Base-by-base conservation (phyloP, 2,797 vertebrate genomes). In the Neoniphon sammara region DNA sequence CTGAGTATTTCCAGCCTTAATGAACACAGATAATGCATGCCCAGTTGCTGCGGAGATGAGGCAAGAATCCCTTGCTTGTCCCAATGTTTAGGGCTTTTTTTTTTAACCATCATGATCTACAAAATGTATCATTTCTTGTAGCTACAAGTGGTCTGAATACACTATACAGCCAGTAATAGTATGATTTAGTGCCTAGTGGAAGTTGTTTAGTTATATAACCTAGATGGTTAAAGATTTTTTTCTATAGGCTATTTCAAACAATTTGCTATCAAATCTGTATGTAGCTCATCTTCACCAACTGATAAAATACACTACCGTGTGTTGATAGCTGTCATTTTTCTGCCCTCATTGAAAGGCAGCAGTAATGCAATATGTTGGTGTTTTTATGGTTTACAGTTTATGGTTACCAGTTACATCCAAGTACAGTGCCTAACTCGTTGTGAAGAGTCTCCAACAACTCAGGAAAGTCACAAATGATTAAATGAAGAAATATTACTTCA, bases 1-100 rank as follows among this genome's bases (percentile, higher is more conserved):
- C 75, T 83, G 70, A 82, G 75, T 67, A 76, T 75, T 62, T 75
- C 73, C 72, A 85, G 77, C 77, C 77, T 59, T 63, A 75, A 85
- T 70, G 70, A 67, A 78, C 80, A 69, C 81, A 84, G 60, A 66
- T 34, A 7, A 63, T 85, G 68, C 83, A 69, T 80, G 78, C 72
- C 30, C 64, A 36, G 90, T 87, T 77, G 81, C 89, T 65, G 49
- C 8, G 83, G 76, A 66, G 71, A 81, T 70, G 67, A 73, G 65
- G 66, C 64, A 85, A 56, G 80, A 87, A 89, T 89, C 75, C 73
- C 3, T 70, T 2, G 0, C 56, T 69, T 11, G 7, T 7, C 14
- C 31, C n/a, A 66, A 34, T 46, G 25, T 56, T 70, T 70, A 54
- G 57, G 17, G 21, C 15, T 34, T 44, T 49, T 55, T 63, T 15